Base-by-base conservation (phyloP, 1,140 invertebrate genomes). In the Sweltsa coloradensis region DNA sequence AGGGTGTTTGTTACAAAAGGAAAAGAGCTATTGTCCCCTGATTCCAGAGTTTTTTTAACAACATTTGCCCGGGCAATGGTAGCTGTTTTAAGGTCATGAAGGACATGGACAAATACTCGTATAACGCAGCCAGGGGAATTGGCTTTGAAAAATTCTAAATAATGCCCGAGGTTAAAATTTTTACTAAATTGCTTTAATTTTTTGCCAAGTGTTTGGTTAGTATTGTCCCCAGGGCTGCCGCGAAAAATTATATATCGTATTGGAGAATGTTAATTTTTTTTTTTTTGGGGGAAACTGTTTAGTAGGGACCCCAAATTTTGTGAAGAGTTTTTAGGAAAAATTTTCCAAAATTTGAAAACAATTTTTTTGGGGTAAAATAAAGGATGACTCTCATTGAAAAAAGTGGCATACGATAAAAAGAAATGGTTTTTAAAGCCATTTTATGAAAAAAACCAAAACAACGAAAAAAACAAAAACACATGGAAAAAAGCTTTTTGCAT, bases 31-130 rank as follows among this genome's bases (percentile, higher is more conserved):
- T 50, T 78, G 75, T n/a, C n/a, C n/a, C 47, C 62, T 94, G 5
- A 68, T 94, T 19, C 90, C 90, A 0, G 90, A 95, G 62, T 61
- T 93, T 1, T 89, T 83, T 54, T 78, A 41, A 85, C 88, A 3
- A 89, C 88, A n/a, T 57, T 81, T 0, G 76, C 72, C 4, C 75
- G 80, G 45, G 62, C 62, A 25, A 70, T 79, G 53, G 62, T 71
- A 40, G 57, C 49, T 19, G 70, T 81, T 72, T 69, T 55, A 61
- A 64, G 54, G 62, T 91, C 0, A 91, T 92, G 85, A 84, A 81
- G 58, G 87, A 91, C 56, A 71, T 96, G 2, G 78, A 81, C 1
- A 1, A 76, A 84, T 50, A 95, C 89, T 0, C 68, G 83, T 51
- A 70, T 96, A 1, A 75, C 75, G 0, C 93, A 93, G 47, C 76